phyloP scores from a whole-genome alignment of 2,888 invertebrate genomes.

The Leptinotarsa peninsularis region DNA sequence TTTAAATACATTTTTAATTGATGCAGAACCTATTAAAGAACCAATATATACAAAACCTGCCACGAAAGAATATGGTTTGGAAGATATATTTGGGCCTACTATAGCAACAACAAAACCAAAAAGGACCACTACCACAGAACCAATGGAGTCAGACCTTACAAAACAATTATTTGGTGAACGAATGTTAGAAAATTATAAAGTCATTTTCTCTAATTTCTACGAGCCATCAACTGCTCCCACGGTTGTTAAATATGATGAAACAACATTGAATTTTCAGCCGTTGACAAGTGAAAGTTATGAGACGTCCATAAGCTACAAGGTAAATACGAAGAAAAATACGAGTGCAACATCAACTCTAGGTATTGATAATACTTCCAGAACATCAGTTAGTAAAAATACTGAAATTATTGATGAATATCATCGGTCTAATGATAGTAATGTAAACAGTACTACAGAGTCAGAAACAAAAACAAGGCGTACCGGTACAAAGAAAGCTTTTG shows the following conservation, averaged over 20 bases:
- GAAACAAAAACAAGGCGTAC: not conserved
- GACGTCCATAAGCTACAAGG: conserved; percentile 64
- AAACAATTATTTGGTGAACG: conserved; percentile 50
- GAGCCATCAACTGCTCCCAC: conserved; percentile 50
- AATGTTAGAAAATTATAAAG: conserved; percentile 45
- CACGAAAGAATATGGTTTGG: conserved; percentile 48
- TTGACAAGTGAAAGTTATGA: conserved; percentile 44
- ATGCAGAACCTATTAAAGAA: conserved; percentile 37
- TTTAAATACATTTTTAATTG: conserved; percentile 46
- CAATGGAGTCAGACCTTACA: conserved; percentile 51
- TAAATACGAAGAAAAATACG: conserved; percentile 62
- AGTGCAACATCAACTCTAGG: not conserved
- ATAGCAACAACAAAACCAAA: conserved; percentile 40
- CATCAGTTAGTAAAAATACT: not conserved
- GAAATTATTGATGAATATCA: not conserved
- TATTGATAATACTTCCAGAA: not conserved
- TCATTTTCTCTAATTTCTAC: conserved; percentile 60
- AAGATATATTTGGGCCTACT: conserved; percentile 57
- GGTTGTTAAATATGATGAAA: conserved; percentile 30
- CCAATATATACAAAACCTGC: conserved; percentile 40
- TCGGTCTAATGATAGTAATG: not conserved
- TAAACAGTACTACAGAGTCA: conserved; percentile 23
- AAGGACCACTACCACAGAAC: conserved; percentile 38
- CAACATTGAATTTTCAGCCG: conserved; percentile 33
- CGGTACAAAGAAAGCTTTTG: conserved; percentile 52